A percentile compares a stretch with the other conserved stretches of the same genome.
These are phyloP conservation scores for Ypsolopha sequella DNA, from an alignment of 2,888 invertebrate species.

Conservation along the genomic window DNA sequence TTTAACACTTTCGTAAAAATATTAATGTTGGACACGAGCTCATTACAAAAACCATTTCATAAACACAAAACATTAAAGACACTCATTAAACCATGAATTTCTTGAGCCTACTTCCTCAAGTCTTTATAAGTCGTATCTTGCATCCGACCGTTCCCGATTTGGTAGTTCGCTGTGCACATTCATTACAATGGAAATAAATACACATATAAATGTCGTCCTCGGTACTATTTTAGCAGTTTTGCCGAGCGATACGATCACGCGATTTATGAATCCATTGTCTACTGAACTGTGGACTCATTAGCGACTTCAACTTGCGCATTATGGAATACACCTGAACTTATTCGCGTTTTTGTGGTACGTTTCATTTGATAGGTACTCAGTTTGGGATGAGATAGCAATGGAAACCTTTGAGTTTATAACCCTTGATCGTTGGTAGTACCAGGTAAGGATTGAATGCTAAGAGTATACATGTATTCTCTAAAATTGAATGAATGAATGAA, in stretches of 20 bases:
- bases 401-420: too few species aligned
- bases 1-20: too few species aligned
- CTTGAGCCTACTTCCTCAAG: not conserved
- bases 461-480: too few species aligned
- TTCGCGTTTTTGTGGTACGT: constrained; percentile 1
- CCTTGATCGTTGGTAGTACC: too few species aligned
- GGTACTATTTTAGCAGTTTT: constrained; percentile 47
- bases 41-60: too few species aligned
- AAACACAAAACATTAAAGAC: not conserved
- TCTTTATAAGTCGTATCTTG: constrained; percentile 6
- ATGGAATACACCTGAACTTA: constrained; percentile 12
- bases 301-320: constrained; percentile 22
- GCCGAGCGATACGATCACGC: constrained; percentile 42
- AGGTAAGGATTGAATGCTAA: too few species aligned
- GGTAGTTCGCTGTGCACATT: constrained; percentile 27
- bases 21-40: too few species aligned
- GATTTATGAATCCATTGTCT: constrained; percentile 59
- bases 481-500: too few species aligned
- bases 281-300: constrained; percentile 40
- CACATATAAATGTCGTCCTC: constrained; percentile 41
- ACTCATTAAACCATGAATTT: constrained; percentile 2
- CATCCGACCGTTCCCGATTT: constrained; percentile 21
- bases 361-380: too few species aligned
- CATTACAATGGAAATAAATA: constrained; percentile 49
- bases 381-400: too few species aligned